Evolutionary conservation across 30 jellyfish, hydroid and myxozoan genomes (phyloP).

Genomic region (Pseudorhiza aurosa): DNA sequence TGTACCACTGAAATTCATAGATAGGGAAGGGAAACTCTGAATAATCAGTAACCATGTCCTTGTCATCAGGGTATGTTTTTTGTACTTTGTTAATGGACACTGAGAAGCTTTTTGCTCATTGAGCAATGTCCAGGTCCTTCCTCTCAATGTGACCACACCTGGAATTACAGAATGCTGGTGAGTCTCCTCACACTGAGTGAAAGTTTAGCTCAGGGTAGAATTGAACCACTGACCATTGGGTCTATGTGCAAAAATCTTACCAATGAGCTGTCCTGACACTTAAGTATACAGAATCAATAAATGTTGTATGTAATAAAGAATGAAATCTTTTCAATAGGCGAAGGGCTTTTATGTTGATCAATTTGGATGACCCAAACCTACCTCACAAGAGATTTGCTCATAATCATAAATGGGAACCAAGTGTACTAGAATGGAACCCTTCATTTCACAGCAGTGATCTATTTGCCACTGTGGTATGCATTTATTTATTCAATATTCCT

Average conservation of each 20-base stretch:
- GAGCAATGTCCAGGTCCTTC: no score
- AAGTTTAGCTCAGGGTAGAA: no score
- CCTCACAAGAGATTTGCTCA: conserved; percentile 52
- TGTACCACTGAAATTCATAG: neutral
- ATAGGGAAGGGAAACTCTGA: neutral
- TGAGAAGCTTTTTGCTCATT: no score
- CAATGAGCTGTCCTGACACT: no score
- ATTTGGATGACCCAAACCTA: conserved; percentile 67
- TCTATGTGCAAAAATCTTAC: no score
- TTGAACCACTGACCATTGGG: no score
- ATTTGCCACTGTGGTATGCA: conserved; percentile 60
- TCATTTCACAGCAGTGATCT: conserved; percentile 56
- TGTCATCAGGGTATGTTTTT: neutral
- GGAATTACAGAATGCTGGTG: no score
- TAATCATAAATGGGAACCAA: conserved; percentile 94
- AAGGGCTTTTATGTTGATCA: conserved; percentile 72
- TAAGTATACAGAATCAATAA: no score
- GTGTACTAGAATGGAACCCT: conserved; percentile 95
- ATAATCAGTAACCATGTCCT: neutral
- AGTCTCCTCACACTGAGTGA: no score
- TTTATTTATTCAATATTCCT: neutral
- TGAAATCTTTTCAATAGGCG: conserved; percentile 38
- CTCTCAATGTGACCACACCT: no score
- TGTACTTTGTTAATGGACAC: no score
- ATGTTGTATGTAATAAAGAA: no score